Evolutionary conservation across 2,113 vertebrate genomes (phyloP), one percentile per base, ranked within the genome.

Genomic region (Elaphurus davidianus): DNA sequence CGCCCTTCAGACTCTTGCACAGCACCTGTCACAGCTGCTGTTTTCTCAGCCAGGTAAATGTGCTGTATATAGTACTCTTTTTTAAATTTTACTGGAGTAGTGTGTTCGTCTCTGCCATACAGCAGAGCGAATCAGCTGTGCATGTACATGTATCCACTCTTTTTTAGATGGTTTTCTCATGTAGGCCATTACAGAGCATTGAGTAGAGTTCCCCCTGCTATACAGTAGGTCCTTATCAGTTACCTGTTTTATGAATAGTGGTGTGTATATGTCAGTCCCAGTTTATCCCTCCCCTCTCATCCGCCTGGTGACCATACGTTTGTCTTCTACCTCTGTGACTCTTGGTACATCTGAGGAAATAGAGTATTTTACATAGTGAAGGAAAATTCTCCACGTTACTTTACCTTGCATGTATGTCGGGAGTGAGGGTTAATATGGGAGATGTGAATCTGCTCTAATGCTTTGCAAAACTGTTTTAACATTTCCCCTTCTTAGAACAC

Each of bases 1-100:
- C 2, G 99, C 99, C 52, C 99, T 99, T n/a, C 99, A 99, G 98
- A 98, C 96, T 0, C 99, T 99, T n/a, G 99, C 99, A 2, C 99
- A 99, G 90, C 99, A 99, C 90, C 99, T 99, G 86, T 99, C 99
- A 0, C 98, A 99, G 0, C 98, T 99, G 50, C 98, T 99, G 40
- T 99, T 99, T 95, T 99, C 99, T 86, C 99, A 99, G 71, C 93
- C 98, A 98, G 99, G 99, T 99, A 93, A 98, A 40, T 23, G 1
- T 23, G n/a, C 11, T 1, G 1, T 12, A 12, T 33, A 7, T 45
- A 50, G 76, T 54, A n/a, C 36, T 7, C 30, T 81, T 11, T 54
- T 52, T 28, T 2, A 0, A 16, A 9, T 47, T 45, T 50, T 3
- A 33, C 28, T 12, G 28, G 28, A 33, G 78, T 50, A 30, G 9